These are phyloP conservation scores for Chaetura pelagica DNA, from an alignment of 2,113 vertebrate genomes.

Conservation along the genomic window DNA sequence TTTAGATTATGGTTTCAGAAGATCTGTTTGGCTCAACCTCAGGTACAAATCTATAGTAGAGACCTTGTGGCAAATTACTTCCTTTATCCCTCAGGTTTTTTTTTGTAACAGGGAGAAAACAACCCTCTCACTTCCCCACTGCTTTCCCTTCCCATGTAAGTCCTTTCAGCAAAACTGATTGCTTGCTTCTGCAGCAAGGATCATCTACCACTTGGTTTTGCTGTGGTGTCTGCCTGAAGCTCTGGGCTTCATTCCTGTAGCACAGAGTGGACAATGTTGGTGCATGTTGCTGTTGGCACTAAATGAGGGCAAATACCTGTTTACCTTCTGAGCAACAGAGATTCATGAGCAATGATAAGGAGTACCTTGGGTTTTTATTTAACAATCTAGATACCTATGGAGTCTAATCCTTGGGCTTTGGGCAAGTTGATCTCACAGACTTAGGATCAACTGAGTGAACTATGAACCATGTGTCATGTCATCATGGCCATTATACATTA, in stretches of 20 bases:
- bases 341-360: background rate
- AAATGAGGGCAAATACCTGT: background rate
- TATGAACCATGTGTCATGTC: background rate
- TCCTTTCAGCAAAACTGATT: background rate
- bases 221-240: background rate
- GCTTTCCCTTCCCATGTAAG: background rate
- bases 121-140: accelerated
- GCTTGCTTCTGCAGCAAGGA: background rate
- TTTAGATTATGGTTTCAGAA: background rate
- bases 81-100: background rate
- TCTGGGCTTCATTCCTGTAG: background rate
- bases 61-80: background rate
- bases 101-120: background rate
- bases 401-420: background rate
- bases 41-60: background rate
- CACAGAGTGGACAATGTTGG: background rate
- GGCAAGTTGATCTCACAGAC: background rate
- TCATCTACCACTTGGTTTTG: background rate
- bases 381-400: background rate
- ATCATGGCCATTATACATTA: background rate
- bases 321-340: background rate
- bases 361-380: background rate
- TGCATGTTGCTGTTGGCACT: background rate
- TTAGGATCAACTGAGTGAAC: background rate
- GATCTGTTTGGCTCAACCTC: background rate